Conservation (phyloP, 2,888 invertebrate species). For the Linyphia triangularis region DNA sequence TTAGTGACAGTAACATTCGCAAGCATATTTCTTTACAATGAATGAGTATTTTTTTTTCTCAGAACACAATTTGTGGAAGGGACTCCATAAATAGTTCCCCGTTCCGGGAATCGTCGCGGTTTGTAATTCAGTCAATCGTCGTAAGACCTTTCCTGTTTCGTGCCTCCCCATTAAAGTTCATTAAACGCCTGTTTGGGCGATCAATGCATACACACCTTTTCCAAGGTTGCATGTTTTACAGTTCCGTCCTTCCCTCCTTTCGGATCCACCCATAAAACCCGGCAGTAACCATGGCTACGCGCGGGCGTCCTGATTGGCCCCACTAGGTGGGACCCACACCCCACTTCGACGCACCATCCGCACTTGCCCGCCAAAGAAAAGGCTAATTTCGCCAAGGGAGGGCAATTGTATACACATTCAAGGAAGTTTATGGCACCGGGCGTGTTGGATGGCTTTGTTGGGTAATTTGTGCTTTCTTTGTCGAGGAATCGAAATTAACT, state of each 20-base stretch:
- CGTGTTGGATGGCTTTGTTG: neutral
- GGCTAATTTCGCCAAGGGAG: constrained; percentile 19
- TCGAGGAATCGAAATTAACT: neutral
- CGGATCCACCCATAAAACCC: constrained; percentile 71
- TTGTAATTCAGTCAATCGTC: neutral
- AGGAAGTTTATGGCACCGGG: neutral
- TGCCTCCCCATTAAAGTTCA: constrained; percentile 44
- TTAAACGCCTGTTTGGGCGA: constrained; percentile 64
- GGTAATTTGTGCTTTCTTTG: neutral
- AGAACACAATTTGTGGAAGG: no score
- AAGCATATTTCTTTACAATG: no score
- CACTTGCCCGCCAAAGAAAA: constrained; percentile 13
- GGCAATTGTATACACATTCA: neutral
- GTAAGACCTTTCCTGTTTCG: neutral
- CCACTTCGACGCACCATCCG: constrained; percentile 48
- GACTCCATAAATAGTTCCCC: no score
- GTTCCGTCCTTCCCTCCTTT: constrained; percentile 60
- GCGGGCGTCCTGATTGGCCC: constrained; percentile 56
- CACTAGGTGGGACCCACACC: constrained; percentile 67
- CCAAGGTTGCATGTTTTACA: constrained; percentile 70
- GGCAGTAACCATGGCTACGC: constrained; percentile 59
- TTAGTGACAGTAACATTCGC: no score
- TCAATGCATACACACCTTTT: constrained; percentile 67
- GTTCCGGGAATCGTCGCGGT: neutral
- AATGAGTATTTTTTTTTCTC: no score